phyloP scores from a whole-genome alignment of 2,888 invertebrate species.

The Drosophila monieri region DNA sequence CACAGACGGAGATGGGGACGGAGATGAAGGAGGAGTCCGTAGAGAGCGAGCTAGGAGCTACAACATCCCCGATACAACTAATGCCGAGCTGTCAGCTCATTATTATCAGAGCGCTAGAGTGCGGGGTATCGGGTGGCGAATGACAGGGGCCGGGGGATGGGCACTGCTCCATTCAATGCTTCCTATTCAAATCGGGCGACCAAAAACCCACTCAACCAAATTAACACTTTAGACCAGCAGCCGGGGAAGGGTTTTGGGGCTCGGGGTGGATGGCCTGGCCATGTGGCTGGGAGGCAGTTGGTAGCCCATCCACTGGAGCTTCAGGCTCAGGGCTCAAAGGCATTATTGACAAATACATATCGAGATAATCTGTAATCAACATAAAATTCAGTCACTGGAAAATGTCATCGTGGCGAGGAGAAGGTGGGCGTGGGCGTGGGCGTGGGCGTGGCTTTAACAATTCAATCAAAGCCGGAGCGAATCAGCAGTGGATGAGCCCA shows the following conservation, averaged over 20 bases:
- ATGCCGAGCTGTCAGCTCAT: slow-evolving; percentile 77
- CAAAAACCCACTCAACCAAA: slow-evolving; percentile 78
- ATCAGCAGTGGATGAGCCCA: slow-evolving; percentile 58
- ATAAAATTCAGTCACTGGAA: slow-evolving; percentile 79
- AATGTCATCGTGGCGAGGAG: slow-evolving; percentile 64
- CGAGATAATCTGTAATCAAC: slow-evolving; percentile 74
- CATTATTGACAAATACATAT: slow-evolving; percentile 72
- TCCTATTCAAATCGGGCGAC: slow-evolving; percentile 70
- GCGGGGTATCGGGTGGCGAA: slow-evolving; percentile 35
- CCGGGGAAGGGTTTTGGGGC: slow-evolving; percentile 17
- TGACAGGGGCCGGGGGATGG: background rate
- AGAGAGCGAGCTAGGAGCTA: background rate
- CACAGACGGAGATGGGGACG: slow-evolving; percentile 38
- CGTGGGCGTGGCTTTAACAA: slow-evolving; percentile 66
- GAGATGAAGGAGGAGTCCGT: background rate
- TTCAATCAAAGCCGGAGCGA: slow-evolving; percentile 72
- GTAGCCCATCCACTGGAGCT: slow-evolving; percentile 21
- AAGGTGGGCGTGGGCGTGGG: slow-evolving; percentile 10
- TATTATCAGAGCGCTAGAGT: slow-evolving; percentile 72
- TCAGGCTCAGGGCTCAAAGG: slow-evolving; percentile 63
- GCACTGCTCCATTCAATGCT: slow-evolving; percentile 27
- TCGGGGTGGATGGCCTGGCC: slow-evolving; percentile 7
- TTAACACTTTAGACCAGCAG: slow-evolving; percentile 67
- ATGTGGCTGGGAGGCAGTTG: slow-evolving; percentile 16
- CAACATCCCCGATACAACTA: slow-evolving; percentile 64